A percentile compares a stretch with the other conserved stretches of the same genome.
phyloP scores from a whole-genome alignment of 2,113 vertebrate genomes.

The Trogon melanurus region DNA sequence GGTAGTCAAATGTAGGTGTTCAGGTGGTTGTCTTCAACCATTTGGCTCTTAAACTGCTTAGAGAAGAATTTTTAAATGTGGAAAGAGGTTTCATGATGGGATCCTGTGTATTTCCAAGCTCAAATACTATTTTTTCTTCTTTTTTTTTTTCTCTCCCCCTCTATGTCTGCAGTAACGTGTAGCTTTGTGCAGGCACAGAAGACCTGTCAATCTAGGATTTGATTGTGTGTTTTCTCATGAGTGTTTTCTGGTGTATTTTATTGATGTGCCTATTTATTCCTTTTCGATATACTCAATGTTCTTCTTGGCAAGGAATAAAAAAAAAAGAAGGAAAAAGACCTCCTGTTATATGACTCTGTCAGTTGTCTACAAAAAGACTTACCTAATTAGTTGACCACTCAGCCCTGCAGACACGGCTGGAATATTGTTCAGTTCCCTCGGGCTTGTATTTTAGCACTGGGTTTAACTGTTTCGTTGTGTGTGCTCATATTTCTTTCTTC shows the following conservation, averaged over 20 bases:
- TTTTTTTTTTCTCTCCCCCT: background rate
- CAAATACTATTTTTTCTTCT: background rate
- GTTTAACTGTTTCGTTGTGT: background rate
- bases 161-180: fast-evolving
- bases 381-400: background rate
- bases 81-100: background rate
- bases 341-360: background rate
- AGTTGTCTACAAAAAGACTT: background rate
- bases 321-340: background rate
- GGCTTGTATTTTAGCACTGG: background rate
- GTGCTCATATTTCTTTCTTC: background rate
- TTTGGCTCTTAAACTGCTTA: background rate
- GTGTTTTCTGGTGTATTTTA: background rate
- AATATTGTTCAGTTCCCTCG: background rate
- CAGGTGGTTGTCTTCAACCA: background rate
- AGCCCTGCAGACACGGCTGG: background rate
- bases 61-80: background rate
- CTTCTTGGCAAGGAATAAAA: background rate
- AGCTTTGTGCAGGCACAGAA: background rate
- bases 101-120: background rate
- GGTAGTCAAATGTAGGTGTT: background rate
- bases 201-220: background rate
- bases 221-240: background rate
- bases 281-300: background rate
- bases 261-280: background rate